Evolutionary conservation across 2,888 invertebrate genomes (phyloP).

Genomic region (Aradus depressus): DNA sequence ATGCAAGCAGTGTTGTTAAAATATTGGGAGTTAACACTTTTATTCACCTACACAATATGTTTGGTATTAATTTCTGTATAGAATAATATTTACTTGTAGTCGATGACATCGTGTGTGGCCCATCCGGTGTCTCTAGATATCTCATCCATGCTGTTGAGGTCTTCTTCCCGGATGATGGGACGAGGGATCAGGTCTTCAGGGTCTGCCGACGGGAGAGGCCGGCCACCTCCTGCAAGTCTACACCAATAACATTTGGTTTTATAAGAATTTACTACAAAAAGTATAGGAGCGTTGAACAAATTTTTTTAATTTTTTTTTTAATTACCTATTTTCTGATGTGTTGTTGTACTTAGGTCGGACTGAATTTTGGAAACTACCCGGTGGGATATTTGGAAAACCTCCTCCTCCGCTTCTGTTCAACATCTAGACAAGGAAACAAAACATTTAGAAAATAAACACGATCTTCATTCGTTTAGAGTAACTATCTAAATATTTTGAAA

Average conservation of each 20-base stretch:
- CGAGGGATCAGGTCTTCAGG: constrained; percentile 53
- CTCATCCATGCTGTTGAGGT: constrained; percentile 83
- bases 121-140: constrained; percentile 82
- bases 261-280: neutral
- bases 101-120: constrained; percentile 86
- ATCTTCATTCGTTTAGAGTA: no score
- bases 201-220: constrained; percentile 33
- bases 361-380: constrained; percentile 13
- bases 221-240: constrained; percentile 29
- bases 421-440: constrained; percentile 2
- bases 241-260: constrained; percentile 23
- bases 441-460: no score
- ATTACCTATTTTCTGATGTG: constrained; percentile 11
- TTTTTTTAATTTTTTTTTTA: neutral
- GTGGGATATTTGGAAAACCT: constrained; percentile 7
- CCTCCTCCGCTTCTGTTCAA: constrained; percentile 1
- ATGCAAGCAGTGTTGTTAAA: no score
- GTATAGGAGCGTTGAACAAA: neutral
- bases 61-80: no score
- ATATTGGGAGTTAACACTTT: no score
- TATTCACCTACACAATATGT: no score
- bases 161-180: constrained; percentile 87
- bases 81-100: constrained; percentile 72
- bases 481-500: neutral
- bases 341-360: constrained; percentile 3